These are phyloP conservation scores for Clivina fossor DNA, from an alignment of 2,888 invertebrate species.

Conservation along the genomic window DNA sequence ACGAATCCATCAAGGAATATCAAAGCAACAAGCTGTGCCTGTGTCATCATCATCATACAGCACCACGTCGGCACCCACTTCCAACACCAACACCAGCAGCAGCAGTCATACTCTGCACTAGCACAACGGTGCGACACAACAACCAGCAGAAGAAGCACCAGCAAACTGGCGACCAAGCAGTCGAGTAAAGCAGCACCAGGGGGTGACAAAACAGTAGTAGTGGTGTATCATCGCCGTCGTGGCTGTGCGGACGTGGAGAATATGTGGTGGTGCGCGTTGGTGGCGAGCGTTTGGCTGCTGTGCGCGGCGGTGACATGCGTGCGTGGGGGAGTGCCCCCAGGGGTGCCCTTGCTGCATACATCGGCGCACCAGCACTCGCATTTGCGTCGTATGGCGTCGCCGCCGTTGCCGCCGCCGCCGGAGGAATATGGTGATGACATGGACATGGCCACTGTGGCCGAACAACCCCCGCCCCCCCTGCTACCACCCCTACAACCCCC, in stretches of 20 bases:
- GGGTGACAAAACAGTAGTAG: constrained; percentile 49
- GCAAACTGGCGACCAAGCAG: background rate
- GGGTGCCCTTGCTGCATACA: constrained; percentile 12
- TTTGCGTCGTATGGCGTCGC: constrained; percentile 42
- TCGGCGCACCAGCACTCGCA: background rate
- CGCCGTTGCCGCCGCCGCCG: constrained; percentile 45
- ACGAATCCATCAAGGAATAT: constrained; percentile 10
- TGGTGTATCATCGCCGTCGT: too few species aligned
- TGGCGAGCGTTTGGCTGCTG: constrained; percentile 52
- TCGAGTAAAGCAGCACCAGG: constrained; percentile 52
- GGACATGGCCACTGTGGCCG: constrained; percentile 51
- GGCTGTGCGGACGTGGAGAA: constrained; percentile 50
- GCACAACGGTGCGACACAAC: constrained; percentile 2
- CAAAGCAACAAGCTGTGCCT: background rate
- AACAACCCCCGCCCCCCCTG: constrained; percentile 42
- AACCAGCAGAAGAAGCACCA: constrained; percentile 1
- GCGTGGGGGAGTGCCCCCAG: constrained; percentile 26
- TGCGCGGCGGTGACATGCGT: constrained; percentile 45
- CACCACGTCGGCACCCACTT: background rate
- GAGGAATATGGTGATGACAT: constrained; percentile 49
- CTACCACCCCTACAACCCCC: too few species aligned
- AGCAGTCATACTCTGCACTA: background rate
- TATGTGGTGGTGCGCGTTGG: constrained; percentile 50
- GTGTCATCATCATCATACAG: background rate
- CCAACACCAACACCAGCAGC: background rate